Evolutionary conservation across 2,113 vertebrate species (phyloP).

Genomic region (Turdus rufiventris): DNA sequence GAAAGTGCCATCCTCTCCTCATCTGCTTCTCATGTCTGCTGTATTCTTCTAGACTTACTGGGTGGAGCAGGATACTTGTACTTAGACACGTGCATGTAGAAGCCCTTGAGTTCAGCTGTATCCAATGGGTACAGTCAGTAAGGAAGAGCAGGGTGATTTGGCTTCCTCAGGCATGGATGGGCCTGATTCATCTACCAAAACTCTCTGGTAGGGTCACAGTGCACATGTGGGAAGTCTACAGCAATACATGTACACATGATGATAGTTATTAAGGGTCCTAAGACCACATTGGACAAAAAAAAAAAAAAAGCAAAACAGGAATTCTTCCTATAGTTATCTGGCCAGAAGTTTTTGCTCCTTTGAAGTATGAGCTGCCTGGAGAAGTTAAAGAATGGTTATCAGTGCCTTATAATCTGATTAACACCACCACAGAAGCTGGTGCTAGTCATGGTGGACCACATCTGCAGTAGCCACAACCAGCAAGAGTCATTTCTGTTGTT

Average conservation of each 20-base stretch:
- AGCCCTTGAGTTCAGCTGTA: neutral
- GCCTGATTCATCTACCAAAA: neutral
- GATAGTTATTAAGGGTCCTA: neutral
- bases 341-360: neutral
- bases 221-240: neutral
- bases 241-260: neutral
- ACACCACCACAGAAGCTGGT: neutral
- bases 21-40: neutral
- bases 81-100: neutral
- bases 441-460: neutral
- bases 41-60: neutral
- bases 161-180: neutral
- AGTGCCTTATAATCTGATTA: neutral
- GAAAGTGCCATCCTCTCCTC: neutral
- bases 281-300: neutral
- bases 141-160: neutral
- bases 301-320: neutral
- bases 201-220: neutral
- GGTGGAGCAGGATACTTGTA: neutral
- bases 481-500: neutral
- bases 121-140: neutral
- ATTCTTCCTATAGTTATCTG: neutral
- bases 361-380: neutral
- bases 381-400: neutral
- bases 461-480: neutral